A percentile compares a stretch with the other conserved stretches of the same genome.
Evolutionary conservation across 2,888 invertebrate species (phyloP).

Genomic region (Arge pagana): DNA sequence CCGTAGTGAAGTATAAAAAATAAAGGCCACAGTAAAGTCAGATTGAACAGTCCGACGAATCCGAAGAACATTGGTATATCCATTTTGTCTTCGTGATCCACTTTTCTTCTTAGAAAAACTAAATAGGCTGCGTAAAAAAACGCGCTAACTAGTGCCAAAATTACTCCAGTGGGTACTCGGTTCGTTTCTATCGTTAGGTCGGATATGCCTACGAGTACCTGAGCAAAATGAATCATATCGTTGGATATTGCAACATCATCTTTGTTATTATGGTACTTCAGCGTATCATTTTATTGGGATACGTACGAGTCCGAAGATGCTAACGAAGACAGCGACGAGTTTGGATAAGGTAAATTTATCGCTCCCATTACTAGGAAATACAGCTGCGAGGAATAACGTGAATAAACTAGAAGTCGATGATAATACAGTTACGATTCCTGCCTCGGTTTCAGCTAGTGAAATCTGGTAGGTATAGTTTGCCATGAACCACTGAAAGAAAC

Average conservation of each 20-base stretch:
- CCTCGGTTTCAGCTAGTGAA: constrained; percentile 80
- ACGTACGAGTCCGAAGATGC: constrained; percentile 79
- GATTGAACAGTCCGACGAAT: constrained; percentile 90
- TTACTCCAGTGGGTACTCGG: constrained; percentile 74
- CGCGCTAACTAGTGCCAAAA: constrained; percentile 84
- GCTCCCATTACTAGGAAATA: constrained; percentile 79
- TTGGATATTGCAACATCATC: not conserved
- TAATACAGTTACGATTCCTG: constrained; percentile 86
- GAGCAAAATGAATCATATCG: constrained; percentile 38
- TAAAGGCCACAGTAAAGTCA: constrained; percentile 86
- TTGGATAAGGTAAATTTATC: constrained; percentile 89
- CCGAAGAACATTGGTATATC: constrained; percentile 96
- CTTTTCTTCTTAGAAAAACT: constrained; percentile 82
- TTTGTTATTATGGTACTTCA: no score
- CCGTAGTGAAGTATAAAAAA: constrained; percentile 86
- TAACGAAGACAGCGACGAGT: constrained; percentile 77
- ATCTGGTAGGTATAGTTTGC: constrained; percentile 93
- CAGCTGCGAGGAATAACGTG: constrained; percentile 82
- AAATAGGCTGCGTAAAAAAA: constrained; percentile 90
- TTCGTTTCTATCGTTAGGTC: constrained; percentile 69
- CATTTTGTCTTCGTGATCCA: constrained; percentile 90
- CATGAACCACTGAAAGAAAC: constrained; percentile 83
- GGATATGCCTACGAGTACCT: constrained; percentile 80
- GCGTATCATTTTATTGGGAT: constrained; percentile 1
- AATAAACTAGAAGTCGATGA: constrained; percentile 90